phyloP scores from a whole-genome alignment of 1,140 invertebrate genomes.

The Hycleus cichorii region DNA sequence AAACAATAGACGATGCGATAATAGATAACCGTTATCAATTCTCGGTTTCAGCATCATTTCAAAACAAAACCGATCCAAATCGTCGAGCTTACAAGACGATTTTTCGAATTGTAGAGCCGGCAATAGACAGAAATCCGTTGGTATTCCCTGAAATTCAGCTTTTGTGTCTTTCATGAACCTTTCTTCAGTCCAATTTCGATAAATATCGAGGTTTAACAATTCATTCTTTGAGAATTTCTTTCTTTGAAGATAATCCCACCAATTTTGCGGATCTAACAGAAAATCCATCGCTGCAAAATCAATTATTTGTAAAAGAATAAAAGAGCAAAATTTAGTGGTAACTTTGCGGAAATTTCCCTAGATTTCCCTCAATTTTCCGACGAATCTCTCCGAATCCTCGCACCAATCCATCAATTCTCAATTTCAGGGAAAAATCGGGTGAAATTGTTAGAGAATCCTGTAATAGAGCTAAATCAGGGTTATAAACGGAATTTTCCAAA shows the following conservation, averaged over 20 bases:
- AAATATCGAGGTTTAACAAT: conserved; percentile 1
- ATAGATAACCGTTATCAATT: conserved; percentile 1
- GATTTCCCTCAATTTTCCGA: not conserved
- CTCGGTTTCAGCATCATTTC: conserved; percentile 7
- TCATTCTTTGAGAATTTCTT: not conserved
- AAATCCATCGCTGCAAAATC: not conserved
- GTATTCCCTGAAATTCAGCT: not conserved
- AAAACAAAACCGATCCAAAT: not conserved
- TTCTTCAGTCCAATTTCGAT: conserved; percentile 2
- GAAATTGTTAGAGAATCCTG: no score
- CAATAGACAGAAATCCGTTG: conserved; percentile 1
- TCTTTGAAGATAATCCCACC: not conserved
- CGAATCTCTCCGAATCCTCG: not conserved
- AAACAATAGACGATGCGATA: not conserved
- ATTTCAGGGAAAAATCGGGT: no score
- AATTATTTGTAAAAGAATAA: not conserved
- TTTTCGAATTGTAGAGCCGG: not conserved
- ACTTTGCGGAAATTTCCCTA: not conserved
- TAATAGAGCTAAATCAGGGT: no score
- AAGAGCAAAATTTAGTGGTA: not conserved
- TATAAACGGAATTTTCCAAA: no score
- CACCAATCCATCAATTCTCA: no score
- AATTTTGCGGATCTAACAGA: not conserved
- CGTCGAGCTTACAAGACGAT: not conserved
- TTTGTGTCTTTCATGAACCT: not conserved